These are phyloP conservation scores for Thryonomys swinderianus DNA, from an alignment of 2,113 vertebrate species.

Conservation along the genomic window DNA sequence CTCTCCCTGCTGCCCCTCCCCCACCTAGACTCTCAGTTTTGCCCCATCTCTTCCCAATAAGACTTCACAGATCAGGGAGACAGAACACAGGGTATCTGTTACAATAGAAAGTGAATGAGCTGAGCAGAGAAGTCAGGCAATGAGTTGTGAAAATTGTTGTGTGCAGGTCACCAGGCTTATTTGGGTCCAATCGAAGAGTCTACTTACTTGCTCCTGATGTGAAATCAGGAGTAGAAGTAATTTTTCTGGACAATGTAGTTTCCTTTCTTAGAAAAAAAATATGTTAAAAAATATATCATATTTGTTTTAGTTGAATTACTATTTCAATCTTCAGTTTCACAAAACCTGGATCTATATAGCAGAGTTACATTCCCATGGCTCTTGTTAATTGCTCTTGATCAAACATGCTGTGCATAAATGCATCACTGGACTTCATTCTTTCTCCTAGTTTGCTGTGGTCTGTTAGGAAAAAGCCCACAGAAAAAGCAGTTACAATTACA, in stretches of 20 bases:
- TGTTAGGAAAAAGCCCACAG: background rate
- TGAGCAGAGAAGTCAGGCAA: background rate
- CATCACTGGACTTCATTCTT: background rate
- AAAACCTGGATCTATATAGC: background rate
- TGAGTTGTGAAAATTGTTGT: background rate
- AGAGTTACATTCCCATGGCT: background rate
- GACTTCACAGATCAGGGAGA: background rate
- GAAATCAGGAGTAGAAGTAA: background rate
- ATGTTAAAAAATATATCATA: background rate
- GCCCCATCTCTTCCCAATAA: background rate
- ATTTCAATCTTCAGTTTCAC: conserved; percentile 1
- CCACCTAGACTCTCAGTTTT: background rate
- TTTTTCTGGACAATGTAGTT: conserved; percentile 43
- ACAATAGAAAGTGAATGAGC: background rate
- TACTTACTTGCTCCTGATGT: background rate
- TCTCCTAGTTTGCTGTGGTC: background rate
- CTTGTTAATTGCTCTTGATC: background rate
- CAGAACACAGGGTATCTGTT: background rate
- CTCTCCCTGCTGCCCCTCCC: background rate
- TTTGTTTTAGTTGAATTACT: conserved; percentile 35
- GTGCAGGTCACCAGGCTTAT: background rate
- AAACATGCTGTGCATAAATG: background rate
- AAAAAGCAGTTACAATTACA: background rate
- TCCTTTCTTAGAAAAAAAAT: background rate
- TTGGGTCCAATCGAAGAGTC: background rate